Percentiles rank a stretch among this genome's conserved stretches.
phyloP scores from a whole-genome alignment of 1,140 invertebrate genomes.

The Pseudachorutes palmiensis region DNA sequence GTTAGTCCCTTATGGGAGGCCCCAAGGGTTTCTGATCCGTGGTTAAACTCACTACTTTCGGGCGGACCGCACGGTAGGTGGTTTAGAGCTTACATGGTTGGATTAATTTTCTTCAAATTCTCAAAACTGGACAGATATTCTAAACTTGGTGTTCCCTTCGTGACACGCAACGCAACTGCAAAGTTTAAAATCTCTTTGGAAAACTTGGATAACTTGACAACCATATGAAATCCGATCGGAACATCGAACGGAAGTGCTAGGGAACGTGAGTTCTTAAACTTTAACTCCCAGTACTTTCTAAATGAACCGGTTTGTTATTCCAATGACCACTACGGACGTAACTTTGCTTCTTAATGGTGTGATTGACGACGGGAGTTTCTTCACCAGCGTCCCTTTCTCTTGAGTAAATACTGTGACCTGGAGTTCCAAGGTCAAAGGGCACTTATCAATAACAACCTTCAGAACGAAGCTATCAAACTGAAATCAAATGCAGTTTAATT shows the following conservation, averaged over 20 bases:
- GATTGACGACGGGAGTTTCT: background rate
- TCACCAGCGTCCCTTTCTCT: background rate
- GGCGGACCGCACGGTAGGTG: slow-evolving; percentile 53
- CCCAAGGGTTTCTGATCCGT: slow-evolving; percentile 10
- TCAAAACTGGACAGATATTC: slow-evolving; percentile 59
- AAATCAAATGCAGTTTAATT: slow-evolving; percentile 9
- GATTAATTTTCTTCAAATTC: too few relatives aligned
- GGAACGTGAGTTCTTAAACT: too few relatives aligned
- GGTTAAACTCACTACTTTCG: slow-evolving; percentile 43
- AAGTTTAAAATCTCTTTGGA: background rate
- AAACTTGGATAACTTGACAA: too few relatives aligned
- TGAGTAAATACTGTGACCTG: background rate
- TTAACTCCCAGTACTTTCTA: background rate
- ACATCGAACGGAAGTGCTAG: too few relatives aligned
- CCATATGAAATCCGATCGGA: too few relatives aligned
- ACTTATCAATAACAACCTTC: background rate
- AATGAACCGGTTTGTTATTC: slow-evolving; percentile 2
- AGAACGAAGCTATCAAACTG: background rate
- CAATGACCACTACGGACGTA: background rate
- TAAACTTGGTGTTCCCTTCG: slow-evolving; percentile 59
- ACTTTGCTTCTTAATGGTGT: background rate
- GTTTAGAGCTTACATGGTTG: too few relatives aligned
- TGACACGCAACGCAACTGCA: slow-evolving; percentile 53
- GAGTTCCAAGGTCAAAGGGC: slow-evolving; percentile 4
- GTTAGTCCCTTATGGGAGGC: slow-evolving; percentile 52